Percentiles rank a stretch among this genome's conserved stretches.
Conservation (phyloP, 2,888 invertebrate species). For the Notodonta ziczac region DNA sequence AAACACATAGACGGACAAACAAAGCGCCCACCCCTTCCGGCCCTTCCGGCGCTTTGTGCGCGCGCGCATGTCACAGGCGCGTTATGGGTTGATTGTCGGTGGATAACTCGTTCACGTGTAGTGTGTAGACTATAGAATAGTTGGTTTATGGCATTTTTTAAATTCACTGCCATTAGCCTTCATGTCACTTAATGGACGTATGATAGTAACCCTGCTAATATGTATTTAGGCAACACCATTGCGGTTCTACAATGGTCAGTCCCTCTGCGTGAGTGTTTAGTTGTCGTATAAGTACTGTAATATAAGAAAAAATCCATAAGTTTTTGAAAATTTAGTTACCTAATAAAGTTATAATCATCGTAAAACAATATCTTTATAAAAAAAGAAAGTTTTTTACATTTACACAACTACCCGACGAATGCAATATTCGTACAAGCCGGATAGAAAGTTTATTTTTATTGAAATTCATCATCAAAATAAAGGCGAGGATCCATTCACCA, state of each 20-base stretch:
- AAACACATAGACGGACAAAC: constrained; percentile 17
- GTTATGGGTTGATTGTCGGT: constrained; percentile 3
- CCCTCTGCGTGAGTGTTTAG: too few relatives aligned
- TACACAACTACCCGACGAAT: not conserved
- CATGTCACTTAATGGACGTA: too few relatives aligned
- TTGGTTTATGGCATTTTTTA: not conserved
- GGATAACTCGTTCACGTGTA: not conserved
- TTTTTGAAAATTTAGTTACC: too few relatives aligned
- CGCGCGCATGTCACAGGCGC: constrained; percentile 6
- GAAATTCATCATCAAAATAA: constrained; percentile 17
- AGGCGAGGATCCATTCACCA: constrained; percentile 24
- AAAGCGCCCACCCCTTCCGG: constrained; percentile 25
- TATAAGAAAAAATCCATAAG: too few relatives aligned
- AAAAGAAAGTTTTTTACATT: constrained; percentile 1
- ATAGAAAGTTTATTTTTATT: constrained; percentile 16
- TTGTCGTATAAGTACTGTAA: too few relatives aligned
- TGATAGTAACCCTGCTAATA: too few relatives aligned
- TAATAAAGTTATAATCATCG: not conserved
- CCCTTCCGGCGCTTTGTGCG: constrained; percentile 22
- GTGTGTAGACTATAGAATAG: not conserved
- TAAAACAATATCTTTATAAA: not conserved
- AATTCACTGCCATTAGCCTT: too few relatives aligned
- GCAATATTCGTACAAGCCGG: constrained; percentile 7
- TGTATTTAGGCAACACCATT: too few relatives aligned
- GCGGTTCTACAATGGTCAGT: too few relatives aligned